These are phyloP conservation scores for Heliconius hortense DNA, from an alignment of 2,888 invertebrate species.

Conservation along the genomic window DNA sequence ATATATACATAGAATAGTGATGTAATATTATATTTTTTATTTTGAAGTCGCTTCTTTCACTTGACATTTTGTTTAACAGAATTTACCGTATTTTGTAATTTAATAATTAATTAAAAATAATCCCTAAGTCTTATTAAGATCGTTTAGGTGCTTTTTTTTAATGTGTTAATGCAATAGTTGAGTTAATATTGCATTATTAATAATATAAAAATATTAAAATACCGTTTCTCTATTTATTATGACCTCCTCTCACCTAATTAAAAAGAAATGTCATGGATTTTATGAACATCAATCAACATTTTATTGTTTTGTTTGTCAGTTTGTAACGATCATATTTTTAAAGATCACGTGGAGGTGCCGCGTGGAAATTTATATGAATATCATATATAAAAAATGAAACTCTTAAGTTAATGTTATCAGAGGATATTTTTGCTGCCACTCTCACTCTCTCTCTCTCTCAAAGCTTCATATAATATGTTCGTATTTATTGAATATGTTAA, in stretches of 20 bases:
- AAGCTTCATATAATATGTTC: no score
- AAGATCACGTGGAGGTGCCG: not conserved
- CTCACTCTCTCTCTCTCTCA: no score
- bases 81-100: constrained; percentile 10
- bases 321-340: not conserved
- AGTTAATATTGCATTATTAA: constrained; percentile 12
- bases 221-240: constrained; percentile 8
- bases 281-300: not conserved
- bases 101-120: constrained; percentile 13
- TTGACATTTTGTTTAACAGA: constrained; percentile 14
- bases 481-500: no score
- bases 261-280: constrained; percentile 6
- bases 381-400: no score
- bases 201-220: constrained; percentile 1
- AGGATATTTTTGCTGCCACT: no score
- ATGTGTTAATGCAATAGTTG: not conserved
- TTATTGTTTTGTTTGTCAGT: not conserved
- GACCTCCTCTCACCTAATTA: not conserved
- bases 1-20: not conserved
- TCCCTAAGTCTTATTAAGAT: not conserved
- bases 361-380: no score
- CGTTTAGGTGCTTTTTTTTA: not conserved
- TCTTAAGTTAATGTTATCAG: no score
- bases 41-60: constrained; percentile 10
- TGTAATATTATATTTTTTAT: not conserved